Conservation (phyloP, 2,888 invertebrate genomes). For the Eristalinus aeneus region DNA sequence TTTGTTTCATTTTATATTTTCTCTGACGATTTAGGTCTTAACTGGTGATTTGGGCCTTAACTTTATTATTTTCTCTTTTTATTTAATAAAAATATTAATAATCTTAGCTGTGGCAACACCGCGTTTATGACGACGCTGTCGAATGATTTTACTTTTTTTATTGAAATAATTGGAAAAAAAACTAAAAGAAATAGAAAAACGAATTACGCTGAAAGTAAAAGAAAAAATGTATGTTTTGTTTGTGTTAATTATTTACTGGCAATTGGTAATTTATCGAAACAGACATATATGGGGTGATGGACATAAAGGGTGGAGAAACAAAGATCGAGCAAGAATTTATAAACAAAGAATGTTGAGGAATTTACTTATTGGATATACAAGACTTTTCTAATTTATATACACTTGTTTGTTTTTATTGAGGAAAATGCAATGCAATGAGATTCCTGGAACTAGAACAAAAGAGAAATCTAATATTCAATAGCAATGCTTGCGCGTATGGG, state of each 20-base stretch:
- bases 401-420: neutral
- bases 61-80: constrained; percentile 28
- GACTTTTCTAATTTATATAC: neutral
- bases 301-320: neutral
- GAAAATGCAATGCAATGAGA: too few relatives aligned
- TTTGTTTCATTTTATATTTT: constrained; percentile 72
- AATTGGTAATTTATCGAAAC: neutral
- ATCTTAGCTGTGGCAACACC: constrained; percentile 66
- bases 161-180: constrained; percentile 73
- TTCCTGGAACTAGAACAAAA: too few relatives aligned
- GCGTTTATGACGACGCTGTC: constrained; percentile 49
- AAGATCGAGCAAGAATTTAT: constrained; percentile 1
- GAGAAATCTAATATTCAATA: too few relatives aligned
- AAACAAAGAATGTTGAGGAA: neutral
- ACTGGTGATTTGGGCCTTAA: constrained; percentile 61
- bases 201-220: constrained; percentile 77
- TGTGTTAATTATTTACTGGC: constrained; percentile 75
- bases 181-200: constrained; percentile 75
- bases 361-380: neutral
- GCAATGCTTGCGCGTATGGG: too few relatives aligned
- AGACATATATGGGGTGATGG: neutral
- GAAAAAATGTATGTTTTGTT: constrained; percentile 38
- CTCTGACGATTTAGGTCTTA: constrained; percentile 59
- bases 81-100: constrained; percentile 67
- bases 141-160: constrained; percentile 64